Conservation (phyloP, 1,140 invertebrate genomes). For the Oreohelix idahoensis region DNA sequence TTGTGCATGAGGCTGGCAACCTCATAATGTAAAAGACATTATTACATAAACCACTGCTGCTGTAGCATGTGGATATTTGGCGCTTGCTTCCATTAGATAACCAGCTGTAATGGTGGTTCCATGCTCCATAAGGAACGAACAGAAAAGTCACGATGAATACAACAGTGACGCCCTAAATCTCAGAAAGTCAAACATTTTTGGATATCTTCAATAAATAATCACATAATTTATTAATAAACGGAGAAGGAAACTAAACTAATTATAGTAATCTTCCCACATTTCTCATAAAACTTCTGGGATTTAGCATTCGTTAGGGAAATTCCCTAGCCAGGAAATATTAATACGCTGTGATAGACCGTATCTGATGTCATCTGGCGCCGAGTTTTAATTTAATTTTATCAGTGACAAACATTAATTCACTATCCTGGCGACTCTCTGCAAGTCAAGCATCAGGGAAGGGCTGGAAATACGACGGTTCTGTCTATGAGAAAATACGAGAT, state of each 20-base stretch:
- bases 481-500: no score
- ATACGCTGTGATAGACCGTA: background rate
- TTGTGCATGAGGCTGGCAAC: no score
- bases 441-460: background rate
- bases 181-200: no score
- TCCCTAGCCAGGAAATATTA: background rate
- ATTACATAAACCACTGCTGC: no score
- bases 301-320: background rate
- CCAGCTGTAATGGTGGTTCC: no score
- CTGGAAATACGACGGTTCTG: background rate
- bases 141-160: no score
- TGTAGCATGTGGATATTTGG: no score
- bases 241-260: background rate
- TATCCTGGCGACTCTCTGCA: background rate
- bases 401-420: background rate
- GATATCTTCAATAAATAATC: background rate
- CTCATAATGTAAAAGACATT: no score
- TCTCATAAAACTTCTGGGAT: background rate
- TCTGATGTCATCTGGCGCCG: background rate
- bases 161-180: no score
- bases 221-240: background rate
- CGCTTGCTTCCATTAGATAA: no score
- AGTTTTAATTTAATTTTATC: background rate
- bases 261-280: background rate
- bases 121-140: no score